Conservation (phyloP, 2,888 invertebrate species). For the Keiferia lycopersicella region DNA sequence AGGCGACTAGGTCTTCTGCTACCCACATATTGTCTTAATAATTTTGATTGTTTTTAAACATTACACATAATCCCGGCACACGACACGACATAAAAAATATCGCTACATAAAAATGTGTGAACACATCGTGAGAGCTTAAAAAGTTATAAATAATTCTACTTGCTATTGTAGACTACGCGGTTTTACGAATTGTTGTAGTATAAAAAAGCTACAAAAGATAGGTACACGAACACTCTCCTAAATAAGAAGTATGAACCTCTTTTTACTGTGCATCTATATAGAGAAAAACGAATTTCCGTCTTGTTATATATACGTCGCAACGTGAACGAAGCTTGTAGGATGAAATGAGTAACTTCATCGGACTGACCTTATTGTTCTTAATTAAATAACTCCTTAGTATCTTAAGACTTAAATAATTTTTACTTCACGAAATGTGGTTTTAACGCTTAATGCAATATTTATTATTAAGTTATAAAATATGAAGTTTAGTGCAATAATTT, state of each 20-base stretch:
- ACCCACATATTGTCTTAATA: too few relatives aligned
- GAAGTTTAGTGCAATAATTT: conserved; percentile 79
- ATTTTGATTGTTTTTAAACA: too few relatives aligned
- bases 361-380: conserved; percentile 74
- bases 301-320: conserved; percentile 56
- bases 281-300: conserved; percentile 57
- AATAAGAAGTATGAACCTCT: neutral
- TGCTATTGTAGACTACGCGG: too few relatives aligned
- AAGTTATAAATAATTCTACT: too few relatives aligned
- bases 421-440: conserved; percentile 67
- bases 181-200: too few relatives aligned
- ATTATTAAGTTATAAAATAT: conserved; percentile 76
- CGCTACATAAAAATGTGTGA: too few relatives aligned
- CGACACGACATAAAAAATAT: too few relatives aligned
- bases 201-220: too few relatives aligned
- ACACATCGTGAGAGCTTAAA: too few relatives aligned
- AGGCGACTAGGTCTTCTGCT: too few relatives aligned
- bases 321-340: conserved; percentile 58
- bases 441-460: conserved; percentile 78
- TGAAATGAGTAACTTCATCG: conserved; percentile 65
- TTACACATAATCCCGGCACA: too few relatives aligned
- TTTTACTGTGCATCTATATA: conserved; percentile 31
- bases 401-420: conserved; percentile 68
- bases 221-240: too few relatives aligned
- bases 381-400: conserved; percentile 66